A percentile compares a stretch with the other conserved stretches of the same genome.
phyloP scores from a whole-genome alignment of 2,888 invertebrate species.

The Sinhomidia bicolor region DNA sequence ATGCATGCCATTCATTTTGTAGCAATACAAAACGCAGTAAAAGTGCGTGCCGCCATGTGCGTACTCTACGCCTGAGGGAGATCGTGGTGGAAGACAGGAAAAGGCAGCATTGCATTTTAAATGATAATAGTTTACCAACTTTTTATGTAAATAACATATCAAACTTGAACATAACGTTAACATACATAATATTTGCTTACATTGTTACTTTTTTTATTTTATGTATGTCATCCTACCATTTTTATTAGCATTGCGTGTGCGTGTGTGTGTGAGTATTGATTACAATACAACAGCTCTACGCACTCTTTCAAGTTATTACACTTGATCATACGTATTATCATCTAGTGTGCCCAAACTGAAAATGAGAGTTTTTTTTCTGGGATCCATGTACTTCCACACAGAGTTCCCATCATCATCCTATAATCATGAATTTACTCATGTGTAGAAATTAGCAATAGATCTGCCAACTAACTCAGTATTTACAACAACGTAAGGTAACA shows the following conservation, averaged over 20 bases:
- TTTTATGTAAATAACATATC: not conserved
- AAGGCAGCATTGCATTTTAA: not conserved
- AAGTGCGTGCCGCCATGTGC: slow-evolving; percentile 34
- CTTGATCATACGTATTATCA: no score
- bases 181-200: not conserved
- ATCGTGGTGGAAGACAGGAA: not conserved
- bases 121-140: not conserved
- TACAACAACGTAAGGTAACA: not conserved
- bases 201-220: not conserved
- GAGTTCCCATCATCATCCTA: not conserved
- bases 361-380: not conserved
- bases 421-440: slow-evolving; percentile 25
- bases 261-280: no score
- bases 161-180: not conserved
- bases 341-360: no score
- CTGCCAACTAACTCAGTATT: not conserved
- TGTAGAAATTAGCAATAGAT: slow-evolving; percentile 7
- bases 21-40: no score
- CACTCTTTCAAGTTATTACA: no score
- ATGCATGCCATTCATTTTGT: no score
- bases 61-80: slow-evolving; percentile 12
- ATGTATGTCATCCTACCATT: no score
- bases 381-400: slow-evolving; percentile 46
- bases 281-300: no score
- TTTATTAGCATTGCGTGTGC: no score